Evolutionary conservation across 2,113 vertebrate genomes (phyloP), one percentile per base, ranked within the genome.

Genomic region (Grantiella picta): DNA sequence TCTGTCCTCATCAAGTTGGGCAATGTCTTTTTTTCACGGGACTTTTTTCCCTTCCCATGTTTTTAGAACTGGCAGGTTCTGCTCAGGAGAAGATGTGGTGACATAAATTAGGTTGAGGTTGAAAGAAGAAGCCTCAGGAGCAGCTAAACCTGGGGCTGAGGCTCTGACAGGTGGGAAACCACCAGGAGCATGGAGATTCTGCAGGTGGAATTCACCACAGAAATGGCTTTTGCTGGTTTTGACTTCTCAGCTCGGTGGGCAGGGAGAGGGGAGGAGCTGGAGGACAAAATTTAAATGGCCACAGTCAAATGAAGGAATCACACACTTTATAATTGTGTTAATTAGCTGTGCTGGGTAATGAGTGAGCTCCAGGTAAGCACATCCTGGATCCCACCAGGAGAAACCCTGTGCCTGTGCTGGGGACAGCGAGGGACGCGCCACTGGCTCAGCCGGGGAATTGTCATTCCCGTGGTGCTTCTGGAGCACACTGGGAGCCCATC

Each of bases 21-120:
- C 13, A 35, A 0, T 4, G 3, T 11, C 7, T 57, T 22, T 57
- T 23, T 65, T 22, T 9, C 0, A 16, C 29, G 24, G 11, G 52
- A 10, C 28, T n/a, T 66, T 44, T 15, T 16, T 47, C 27, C 25
- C 1, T 1, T 49, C n/a, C 12, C 8, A 2, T 8, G 6, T 50
- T 38, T 69, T 31, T 24, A 36, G 49, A n/a, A 10, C 25, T 36
- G 31, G 6, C 16, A 5, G 9, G 10, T 54, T 72, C 40, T 89
- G 31, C n/a, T 1, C 3, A 7, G 53, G 57, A 72, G 54, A 18
- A 52, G 25, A 60, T 0, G 3, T 6, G 29, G 5, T 76, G 81
- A 45, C 15, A 7, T 5, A 25, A 49, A 72, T 19, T 0, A 47
- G 35, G 77, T 47, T 5, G 14, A 11, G 88, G 31, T 1, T 28